phyloP scores from a whole-genome alignment of 2,113 vertebrate species.

The Eulemur rufifrons region DNA sequence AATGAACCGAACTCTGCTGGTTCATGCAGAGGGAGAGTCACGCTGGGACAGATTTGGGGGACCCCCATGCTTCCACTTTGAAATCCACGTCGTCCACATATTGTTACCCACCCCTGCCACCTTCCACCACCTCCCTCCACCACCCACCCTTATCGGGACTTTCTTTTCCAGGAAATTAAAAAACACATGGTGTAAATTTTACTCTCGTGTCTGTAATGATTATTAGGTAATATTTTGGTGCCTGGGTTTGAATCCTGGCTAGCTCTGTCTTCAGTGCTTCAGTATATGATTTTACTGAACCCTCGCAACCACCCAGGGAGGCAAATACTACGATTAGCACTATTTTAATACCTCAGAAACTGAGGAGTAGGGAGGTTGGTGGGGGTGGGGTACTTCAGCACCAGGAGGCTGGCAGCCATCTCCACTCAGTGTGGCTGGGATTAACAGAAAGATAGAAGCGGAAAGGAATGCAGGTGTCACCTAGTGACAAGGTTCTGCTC shows the following conservation, averaged over 20 bases:
- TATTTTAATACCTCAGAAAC: background rate
- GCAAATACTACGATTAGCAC: background rate
- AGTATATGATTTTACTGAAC: background rate
- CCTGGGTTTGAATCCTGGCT: too few relatives aligned
- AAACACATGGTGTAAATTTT: background rate
- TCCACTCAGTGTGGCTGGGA: fast-evolving
- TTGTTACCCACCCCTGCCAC: background rate
- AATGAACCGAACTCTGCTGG: background rate
- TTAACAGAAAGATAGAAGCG: background rate
- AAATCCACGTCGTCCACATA: background rate
- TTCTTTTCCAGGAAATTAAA: background rate
- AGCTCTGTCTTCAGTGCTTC: background rate
- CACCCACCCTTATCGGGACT: background rate
- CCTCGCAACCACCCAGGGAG: background rate
- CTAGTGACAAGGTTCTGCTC: background rate
- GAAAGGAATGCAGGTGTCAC: background rate
- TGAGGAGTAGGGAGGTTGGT: background rate
- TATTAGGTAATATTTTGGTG: too few relatives aligned
- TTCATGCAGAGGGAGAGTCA: background rate
- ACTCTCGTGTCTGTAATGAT: background rate
- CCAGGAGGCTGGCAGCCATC: fast-evolving
- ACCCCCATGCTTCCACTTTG: background rate
- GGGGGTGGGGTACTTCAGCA: background rate
- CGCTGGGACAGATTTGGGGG: background rate
- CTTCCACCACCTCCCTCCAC: background rate